A percentile compares a stretch with the other conserved stretches of the same genome.
These are phyloP conservation scores for Timema cristinae DNA, from an alignment of 2,888 invertebrate species.

Conservation along the genomic window DNA sequence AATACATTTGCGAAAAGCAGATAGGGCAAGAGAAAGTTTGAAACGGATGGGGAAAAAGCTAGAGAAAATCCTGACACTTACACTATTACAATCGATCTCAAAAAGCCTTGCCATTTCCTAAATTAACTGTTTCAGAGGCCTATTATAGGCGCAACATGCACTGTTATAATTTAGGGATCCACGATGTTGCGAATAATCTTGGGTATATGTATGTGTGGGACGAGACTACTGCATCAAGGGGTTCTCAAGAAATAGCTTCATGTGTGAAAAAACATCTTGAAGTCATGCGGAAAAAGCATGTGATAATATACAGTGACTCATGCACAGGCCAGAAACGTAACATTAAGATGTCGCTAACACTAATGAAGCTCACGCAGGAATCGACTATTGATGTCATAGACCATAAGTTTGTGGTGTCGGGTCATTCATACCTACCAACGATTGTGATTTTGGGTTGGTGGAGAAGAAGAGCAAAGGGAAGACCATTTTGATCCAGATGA, in stretches of 20 bases:
- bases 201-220: conserved; percentile 13
- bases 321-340: neutral
- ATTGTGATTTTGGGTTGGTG: conserved; percentile 3
- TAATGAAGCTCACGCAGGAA: neutral
- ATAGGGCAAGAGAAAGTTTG: neutral
- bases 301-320: neutral
- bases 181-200: neutral
- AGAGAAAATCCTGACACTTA: no score
- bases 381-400: neutral
- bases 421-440: conserved; percentile 1
- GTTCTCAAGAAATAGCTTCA: neutral
- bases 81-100: neutral
- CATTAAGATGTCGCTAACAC: neutral
- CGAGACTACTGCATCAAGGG: neutral
- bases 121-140: conserved; percentile 3
- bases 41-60: neutral
- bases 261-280: neutral
- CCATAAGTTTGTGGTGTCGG: conserved; percentile 4
- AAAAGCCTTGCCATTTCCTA: conserved; percentile 1
- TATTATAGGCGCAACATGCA: neutral
- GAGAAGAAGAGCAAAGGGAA: neutral
- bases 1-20: neutral
- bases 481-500: neutral
- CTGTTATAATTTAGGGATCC: conserved; percentile 8
- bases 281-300: neutral